Percentiles rank a stretch among this genome's conserved stretches.
These are phyloP conservation scores for Vannuccia rotundouncinata DNA, from an alignment of 2,888 invertebrate species.

Conservation along the genomic window DNA sequence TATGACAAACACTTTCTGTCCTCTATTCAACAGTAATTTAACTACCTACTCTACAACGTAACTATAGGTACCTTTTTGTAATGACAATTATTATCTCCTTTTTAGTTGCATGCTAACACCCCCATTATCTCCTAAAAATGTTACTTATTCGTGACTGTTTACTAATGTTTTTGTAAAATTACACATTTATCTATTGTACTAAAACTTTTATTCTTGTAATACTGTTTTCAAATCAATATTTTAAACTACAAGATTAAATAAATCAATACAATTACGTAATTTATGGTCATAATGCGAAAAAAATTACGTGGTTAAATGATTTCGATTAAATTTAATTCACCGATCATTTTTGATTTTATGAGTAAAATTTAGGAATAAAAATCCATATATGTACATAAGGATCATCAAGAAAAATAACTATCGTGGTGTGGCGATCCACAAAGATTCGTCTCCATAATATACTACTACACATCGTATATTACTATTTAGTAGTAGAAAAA, in stretches of 20 bases:
- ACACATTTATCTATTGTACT: background rate
- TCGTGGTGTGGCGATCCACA: too few relatives aligned
- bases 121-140: too few relatives aligned
- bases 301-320: background rate
- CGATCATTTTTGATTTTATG: background rate
- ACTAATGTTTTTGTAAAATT: background rate
- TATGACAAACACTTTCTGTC: background rate
- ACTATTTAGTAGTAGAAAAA: too few relatives aligned
- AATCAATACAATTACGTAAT: background rate
- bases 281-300: background rate
- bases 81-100: background rate
- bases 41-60: background rate
- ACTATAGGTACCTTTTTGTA: too few relatives aligned
- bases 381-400: background rate
- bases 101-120: too few relatives aligned
- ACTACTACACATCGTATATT: too few relatives aligned
- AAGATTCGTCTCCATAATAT: too few relatives aligned
- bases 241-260: background rate
- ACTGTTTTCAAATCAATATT: background rate
- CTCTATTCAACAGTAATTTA: background rate
- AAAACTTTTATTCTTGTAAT: background rate
- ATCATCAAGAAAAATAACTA: background rate
- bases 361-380: background rate
- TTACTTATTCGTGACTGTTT: background rate
- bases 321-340: background rate